Base-by-base conservation (phyloP, 2,888 invertebrate genomes). In the Campaea margaritaria region DNA sequence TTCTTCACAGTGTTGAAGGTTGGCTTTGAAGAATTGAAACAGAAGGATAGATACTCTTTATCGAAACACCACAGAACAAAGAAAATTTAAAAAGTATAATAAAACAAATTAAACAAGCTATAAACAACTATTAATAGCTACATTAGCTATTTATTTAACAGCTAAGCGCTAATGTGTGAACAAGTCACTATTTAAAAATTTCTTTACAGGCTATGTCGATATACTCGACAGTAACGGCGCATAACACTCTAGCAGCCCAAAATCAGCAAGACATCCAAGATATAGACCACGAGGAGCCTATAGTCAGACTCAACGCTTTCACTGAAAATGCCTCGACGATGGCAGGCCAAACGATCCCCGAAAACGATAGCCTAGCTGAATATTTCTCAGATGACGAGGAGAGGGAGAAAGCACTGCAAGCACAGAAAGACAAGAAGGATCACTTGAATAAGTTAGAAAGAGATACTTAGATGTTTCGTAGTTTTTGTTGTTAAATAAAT, bases 131-230 rank as follows among this genome's bases (percentile, higher is more conserved):
- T n/a, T n/a, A n/a, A n/a, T n/a, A n/a, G n/a, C n/a, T n/a, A n/a
- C n/a, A n/a, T n/a, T n/a, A n/a, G n/a, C n/a, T n/a, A n/a, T n/a
- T n/a, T n/a, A n/a, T n/a, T n/a, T n/a, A n/a, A n/a, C n/a, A n/a
- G n/a, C n/a, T n/a, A n/a, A n/a, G n/a, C n/a, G n/a, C n/a, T n/a
- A n/a, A 5, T 21, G 21, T 21, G 21, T 21, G 21, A 21, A 3
- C 5, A 3, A 21, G 2, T 21, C 21, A 3, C 21, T 21, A 21
- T 21, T 3, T 21, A 3, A 21, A 3, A 3, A 5, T 21, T 21
- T 21, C 7, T 65, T 89, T 89, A 15, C 84, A 94, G 94, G 94
- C 94, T 1, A 93, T 94, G 93, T 90, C 94, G 48, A 94, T 94
- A 79, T 94, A 94, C 79, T 92, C 93, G 16, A 93, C 94, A 56